Base-by-base conservation (phyloP, 2,113 vertebrate genomes). In the Hypomesus transpacificus region DNA sequence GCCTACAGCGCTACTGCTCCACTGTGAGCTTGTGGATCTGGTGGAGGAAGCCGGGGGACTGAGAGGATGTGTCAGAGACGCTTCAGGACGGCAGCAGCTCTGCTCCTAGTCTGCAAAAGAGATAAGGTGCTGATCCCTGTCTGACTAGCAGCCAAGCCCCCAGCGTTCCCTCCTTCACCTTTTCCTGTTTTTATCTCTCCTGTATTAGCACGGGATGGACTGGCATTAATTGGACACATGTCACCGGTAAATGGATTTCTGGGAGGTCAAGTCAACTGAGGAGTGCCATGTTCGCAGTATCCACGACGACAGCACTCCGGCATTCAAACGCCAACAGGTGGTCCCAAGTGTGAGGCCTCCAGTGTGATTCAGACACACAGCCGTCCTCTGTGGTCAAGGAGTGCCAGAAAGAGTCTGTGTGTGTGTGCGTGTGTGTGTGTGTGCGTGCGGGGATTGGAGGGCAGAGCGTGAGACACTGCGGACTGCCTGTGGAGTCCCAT, bases 241-340 rank as follows among this genome's bases (percentile, higher is more conserved):
- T 77, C 79, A 74, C 74, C 54, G 66, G 79, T 77, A 81, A 86
- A 83, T 67, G 1, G 73, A 82, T 60, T 69, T 75, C 9, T 4
- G 57, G 39, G 66, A 59, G 73, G 63, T 71, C 74, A 82, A 80
- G 74, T 78, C 46, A 77, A 70, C 66, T 61, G 65, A 68, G 74
- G 26, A 65, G 70, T 63, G 77, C 80, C 80, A 81, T 82, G 85
- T 86, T 84, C 84, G 82, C 72, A 77, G 73, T 80, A 87, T 85
- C 79, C 85, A 46, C 77, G 70, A 81, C 79, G 86, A 62, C 81
- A 87, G 79, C 64, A 73, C 78, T 72, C 65, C 39, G 70, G 75
- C 80, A 89, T 84, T 83, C 79, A 75, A 59, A 71, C 70, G 75
- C 81, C 80, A 56, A 89, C 87, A 91, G 88, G 87, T 85, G 88